Conservation (phyloP, 30 jellyfish, hydroid and myxozoan species). For the Mastigias papua region DNA sequence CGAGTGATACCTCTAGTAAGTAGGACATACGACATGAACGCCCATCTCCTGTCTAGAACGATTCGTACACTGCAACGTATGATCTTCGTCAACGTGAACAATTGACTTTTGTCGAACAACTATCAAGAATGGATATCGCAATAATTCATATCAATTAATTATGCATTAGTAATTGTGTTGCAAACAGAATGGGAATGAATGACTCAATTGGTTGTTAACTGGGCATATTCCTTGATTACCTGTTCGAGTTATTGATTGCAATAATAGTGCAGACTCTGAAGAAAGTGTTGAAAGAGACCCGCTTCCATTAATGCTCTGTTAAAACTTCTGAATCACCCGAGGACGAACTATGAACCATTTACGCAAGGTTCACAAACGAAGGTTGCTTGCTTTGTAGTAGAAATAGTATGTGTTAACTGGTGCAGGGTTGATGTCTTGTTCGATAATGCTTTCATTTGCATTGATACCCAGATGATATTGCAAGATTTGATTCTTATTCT, state of each 20-base stretch:
- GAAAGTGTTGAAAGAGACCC: not conserved
- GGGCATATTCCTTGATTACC: not conserved
- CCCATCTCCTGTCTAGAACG: not conserved
- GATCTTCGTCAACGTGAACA: not conserved
- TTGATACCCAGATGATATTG: too few species aligned
- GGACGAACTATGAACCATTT: too few species aligned
- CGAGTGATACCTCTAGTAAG: too few species aligned
- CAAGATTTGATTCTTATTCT: too few species aligned
- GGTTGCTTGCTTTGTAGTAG: too few species aligned
- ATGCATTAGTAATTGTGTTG: constrained; percentile 17
- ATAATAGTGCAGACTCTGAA: not conserved
- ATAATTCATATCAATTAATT: not conserved
- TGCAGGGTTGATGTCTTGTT: too few species aligned
- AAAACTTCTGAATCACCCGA: not conserved
- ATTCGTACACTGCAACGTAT: not conserved
- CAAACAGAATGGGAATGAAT: not conserved
- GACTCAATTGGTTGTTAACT: not conserved
- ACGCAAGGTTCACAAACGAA: too few species aligned
- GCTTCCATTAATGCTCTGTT: not conserved
- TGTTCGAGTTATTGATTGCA: not conserved
- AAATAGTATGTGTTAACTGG: too few species aligned
- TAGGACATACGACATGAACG: not conserved
- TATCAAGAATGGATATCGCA: not conserved
- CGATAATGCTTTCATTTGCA: too few species aligned
- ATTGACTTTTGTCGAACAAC: constrained; percentile 1